Base-by-base conservation (phyloP, 2,888 invertebrate species). In the Sepiola atlantica region DNA sequence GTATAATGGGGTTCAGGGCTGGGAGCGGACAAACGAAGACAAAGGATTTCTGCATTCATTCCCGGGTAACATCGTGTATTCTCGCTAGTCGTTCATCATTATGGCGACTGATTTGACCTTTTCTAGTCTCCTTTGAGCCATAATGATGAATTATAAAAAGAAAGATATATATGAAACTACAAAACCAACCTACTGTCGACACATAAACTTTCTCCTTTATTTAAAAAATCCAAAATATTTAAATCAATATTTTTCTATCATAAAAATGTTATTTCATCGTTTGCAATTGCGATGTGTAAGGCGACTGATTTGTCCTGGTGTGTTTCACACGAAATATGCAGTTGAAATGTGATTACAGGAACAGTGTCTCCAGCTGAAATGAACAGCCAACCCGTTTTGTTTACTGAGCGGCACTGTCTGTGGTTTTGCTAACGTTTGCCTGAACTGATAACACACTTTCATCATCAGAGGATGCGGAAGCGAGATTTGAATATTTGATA, bases 381-480 rank as follows among this genome's bases (percentile, higher is more conserved):
- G 14, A n/a, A n/a, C 12, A 28, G 2, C 77, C 10, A 2, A 10
- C 77, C n/a, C n/a, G 77, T 77, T 77, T 57, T 16, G 21, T 57
- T 57, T 6, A 57, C 18, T 21, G 57, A 77, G 12, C 77, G 12
- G 77, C 1, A n/a, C 28, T 77, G 4, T n/a, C 77, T 12, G 28
- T n/a, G 10, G 1, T 77, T 77, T 77, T 77, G 77, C 57, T 20
- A 57, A 20, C 24, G 20, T n/a, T n/a, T 77, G 77, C 12, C 16
- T 0, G n/a, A n/a, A 28, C 2, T 0, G 77, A 28, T n/a, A n/a
- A 77, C 0, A 14, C 1, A 28, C 10, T n/a, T n/a, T 28, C 0
- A n/a, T 10, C 77, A n/a, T n/a, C n/a, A n/a, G n/a, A n/a, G 1
- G 28, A n/a, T n/a, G 77, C 8, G 6, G 77, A 77, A 77, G 77